These are phyloP conservation scores for Tiaroga cobitis DNA, from an alignment of 2,797 vertebrate genomes.

Conservation along the genomic window DNA sequence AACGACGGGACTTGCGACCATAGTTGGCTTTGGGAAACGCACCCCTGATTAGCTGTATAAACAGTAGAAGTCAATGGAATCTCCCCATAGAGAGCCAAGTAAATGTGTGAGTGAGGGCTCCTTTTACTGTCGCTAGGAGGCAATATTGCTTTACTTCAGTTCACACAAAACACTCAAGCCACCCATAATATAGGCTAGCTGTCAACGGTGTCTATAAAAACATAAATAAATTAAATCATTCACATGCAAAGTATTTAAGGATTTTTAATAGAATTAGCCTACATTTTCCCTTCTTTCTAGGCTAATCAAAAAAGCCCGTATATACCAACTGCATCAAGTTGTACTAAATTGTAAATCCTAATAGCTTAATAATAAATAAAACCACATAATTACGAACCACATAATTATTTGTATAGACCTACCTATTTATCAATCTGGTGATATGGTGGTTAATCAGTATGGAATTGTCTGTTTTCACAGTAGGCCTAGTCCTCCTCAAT, in stretches of 20 bases:
- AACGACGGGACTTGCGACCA: too few species aligned
- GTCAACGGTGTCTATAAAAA: not conserved
- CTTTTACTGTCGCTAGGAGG: conserved; percentile 15
- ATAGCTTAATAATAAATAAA: not conserved
- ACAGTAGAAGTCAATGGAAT: too few species aligned
- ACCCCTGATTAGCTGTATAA: too few species aligned
- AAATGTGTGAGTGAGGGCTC: too few species aligned
- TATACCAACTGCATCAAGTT: not conserved
- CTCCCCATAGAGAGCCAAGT: not conserved
- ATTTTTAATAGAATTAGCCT: not conserved
- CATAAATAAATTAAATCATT: not conserved
- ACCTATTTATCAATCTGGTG: not conserved
- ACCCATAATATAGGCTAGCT: not conserved
- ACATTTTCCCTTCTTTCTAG: not conserved
- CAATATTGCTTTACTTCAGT: conserved; percentile 15
- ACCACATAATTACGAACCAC: not conserved
- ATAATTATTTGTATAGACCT: too few species aligned
- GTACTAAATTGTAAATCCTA: not conserved
- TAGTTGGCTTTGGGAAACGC: too few species aligned
- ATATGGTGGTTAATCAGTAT: not conserved
- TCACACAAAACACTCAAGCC: not conserved
- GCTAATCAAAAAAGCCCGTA: not conserved
- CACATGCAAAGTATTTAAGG: not conserved
- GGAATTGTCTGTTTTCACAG: not conserved
- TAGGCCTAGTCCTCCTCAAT: not conserved